Evolutionary conservation across 2,113 vertebrate genomes (phyloP).

Genomic region (Bufo bufo): DNA sequence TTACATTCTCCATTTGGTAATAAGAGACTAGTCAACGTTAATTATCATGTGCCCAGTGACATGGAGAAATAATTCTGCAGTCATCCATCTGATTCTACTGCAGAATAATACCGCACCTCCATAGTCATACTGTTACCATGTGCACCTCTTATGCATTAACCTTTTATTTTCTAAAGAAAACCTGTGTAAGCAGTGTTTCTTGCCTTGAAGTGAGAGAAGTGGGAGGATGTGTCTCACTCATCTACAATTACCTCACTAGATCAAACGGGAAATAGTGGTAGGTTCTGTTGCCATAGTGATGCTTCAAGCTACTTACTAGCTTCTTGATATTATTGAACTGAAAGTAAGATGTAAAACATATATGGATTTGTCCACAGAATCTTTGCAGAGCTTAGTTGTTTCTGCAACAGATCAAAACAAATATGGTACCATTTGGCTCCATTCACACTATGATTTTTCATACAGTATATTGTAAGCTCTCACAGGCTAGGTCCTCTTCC

Average conservation of each 20-base stretch:
- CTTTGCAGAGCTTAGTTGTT: not conserved
- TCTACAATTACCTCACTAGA: constrained; percentile 9
- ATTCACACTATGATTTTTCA: not conserved
- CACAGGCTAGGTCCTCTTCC: too few species aligned
- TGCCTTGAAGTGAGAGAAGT: not conserved
- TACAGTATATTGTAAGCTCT: not conserved
- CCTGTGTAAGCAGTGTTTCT: not conserved
- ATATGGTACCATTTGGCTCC: not conserved
- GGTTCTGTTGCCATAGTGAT: constrained; percentile 27
- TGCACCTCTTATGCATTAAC: not conserved
- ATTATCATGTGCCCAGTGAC: not conserved
- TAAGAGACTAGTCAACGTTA: not conserved
- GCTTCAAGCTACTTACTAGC: not conserved
- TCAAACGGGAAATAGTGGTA: not conserved
- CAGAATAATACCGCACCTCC: not conserved
- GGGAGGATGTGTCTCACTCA: constrained; percentile 7
- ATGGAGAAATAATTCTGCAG: not conserved
- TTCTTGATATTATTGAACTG: not conserved
- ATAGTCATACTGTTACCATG: not conserved
- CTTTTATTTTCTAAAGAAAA: not conserved
- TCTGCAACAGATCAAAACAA: not conserved
- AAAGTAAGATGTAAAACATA: not conserved
- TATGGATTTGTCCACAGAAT: not conserved
- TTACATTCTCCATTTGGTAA: not conserved
- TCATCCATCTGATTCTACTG: not conserved